Evolutionary conservation across 2,797 vertebrate species (phyloP), one percentile per base, ranked within the genome.

Genomic region (Urophycis tenuis): DNA sequence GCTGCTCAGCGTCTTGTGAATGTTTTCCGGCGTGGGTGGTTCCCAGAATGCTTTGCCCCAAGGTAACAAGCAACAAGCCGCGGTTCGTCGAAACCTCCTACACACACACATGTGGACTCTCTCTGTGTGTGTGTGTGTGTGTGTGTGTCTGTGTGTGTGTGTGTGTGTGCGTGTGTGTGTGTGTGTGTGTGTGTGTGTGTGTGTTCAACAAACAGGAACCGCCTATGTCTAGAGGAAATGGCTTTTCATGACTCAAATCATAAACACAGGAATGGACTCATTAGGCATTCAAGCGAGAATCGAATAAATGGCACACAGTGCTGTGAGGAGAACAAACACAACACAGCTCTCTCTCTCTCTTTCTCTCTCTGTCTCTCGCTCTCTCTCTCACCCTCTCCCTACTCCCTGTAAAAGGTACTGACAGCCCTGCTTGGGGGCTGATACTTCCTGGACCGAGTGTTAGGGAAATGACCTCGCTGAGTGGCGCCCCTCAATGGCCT

Each of bases 221-320:
- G 75, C 84, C 84, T 81, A 79, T 60, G 78, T 89, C 77, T 75
- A 80, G 77, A 91, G 90, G 91, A 92, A 92, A 91, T 89, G 74
- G 86, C 85, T 91, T 91, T 89, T 90, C 86, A 87, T 87, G 86
- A 93, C 91, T 90, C 86, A 86, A 88, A 88, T 90, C 84, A 85
- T 82, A 88, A 88, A 87, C 87, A 87, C 87, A 89, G 88, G 85
- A 92, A 90, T 79, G 87, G 84, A 79, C 89, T 90, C 85, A 87
- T 92, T 91, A 90, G 82, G 89, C 88, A 83, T 92, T 91, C 92
- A 90, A 85, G 81, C 41, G 86, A 81, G 83, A 88, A 83, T 90
- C 85, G 75, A 78, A 85, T 86, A 76, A 89, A 88, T 82, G 83
- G 74, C 82, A 17, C 41, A 49, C 76, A 60, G 77, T 83, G 78